Evolutionary conservation across 2,113 vertebrate species (phyloP).

Genomic region (Oxygymnocypris stewartii): DNA sequence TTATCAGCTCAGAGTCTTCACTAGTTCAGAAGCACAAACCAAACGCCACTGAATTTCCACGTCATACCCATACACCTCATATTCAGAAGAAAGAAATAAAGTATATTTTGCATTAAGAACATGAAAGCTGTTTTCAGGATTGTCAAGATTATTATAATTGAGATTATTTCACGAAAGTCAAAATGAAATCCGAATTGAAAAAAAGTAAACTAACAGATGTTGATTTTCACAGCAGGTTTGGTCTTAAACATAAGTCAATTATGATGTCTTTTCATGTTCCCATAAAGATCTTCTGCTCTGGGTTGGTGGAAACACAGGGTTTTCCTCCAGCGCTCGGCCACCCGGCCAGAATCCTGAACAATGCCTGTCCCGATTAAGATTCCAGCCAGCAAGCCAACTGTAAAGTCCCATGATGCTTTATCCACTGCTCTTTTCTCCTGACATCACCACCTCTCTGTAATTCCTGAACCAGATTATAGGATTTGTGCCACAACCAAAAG

Average conservation of each 20-base stretch:
- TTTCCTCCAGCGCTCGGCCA: neutral
- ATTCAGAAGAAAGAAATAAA: neutral
- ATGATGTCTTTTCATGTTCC: neutral
- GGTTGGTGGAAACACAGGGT: neutral
- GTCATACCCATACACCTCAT: neutral
- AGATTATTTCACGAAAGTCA: neutral
- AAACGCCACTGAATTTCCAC: neutral
- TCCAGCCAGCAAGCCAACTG: constrained; percentile 75
- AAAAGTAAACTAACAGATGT: neutral
- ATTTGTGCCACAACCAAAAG: constrained; percentile 69
- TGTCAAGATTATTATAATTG: neutral
- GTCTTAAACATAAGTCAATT: neutral
- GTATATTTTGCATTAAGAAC: neutral
- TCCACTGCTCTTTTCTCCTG: constrained; percentile 69
- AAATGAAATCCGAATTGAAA: neutral
- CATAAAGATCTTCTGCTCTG: neutral
- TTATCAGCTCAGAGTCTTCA: neutral
- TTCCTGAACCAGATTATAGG: constrained; percentile 73
- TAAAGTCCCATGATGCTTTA: constrained; percentile 75
- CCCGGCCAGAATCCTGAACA: constrained; percentile 60
- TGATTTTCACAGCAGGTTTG: neutral
- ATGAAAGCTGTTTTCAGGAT: neutral
- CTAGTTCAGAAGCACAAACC: neutral
- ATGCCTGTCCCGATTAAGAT: constrained; percentile 71
- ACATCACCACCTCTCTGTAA: constrained; percentile 73